These are phyloP conservation scores for Lota lota DNA, from an alignment of 2,113 vertebrate species.

Conservation along the genomic window DNA sequence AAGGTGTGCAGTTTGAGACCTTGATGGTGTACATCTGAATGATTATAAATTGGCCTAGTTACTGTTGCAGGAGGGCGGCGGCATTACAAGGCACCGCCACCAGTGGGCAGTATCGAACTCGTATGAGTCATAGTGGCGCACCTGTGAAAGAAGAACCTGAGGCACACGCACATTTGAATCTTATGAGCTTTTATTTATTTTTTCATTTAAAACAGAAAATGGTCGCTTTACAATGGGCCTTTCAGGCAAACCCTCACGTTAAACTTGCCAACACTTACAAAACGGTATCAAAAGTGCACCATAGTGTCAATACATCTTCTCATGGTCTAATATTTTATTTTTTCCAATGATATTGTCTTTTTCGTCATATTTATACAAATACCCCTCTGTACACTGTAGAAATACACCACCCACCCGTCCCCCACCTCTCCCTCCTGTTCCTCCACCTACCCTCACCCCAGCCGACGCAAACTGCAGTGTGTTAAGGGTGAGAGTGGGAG, in stretches of 20 bases:
- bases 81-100: constrained; percentile 25
- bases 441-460: constrained; percentile 32
- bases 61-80: constrained; percentile 34
- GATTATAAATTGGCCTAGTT: constrained; percentile 41
- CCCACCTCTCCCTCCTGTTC: constrained; percentile 3
- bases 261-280: constrained; percentile 83
- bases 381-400: constrained; percentile 88
- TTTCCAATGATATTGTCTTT: constrained; percentile 70
- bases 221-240: constrained; percentile 79
- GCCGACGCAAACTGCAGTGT: constrained; percentile 33
- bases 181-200: constrained; percentile 75
- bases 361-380: constrained; percentile 84
- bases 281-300: constrained; percentile 89
- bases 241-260: constrained; percentile 81
- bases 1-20: background rate
- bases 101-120: constrained; percentile 37
- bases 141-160: constrained; percentile 31
- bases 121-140: constrained; percentile 67
- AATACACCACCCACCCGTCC: constrained; percentile 66
- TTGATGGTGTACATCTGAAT: constrained; percentile 19
- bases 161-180: constrained; percentile 39
- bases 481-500: no score
- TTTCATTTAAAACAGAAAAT: constrained; percentile 85
- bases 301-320: constrained; percentile 82
- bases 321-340: constrained; percentile 64